Evolutionary conservation across 1,140 invertebrate genomes (phyloP).

Genomic region (Trialeurodes vaporariorum): DNA sequence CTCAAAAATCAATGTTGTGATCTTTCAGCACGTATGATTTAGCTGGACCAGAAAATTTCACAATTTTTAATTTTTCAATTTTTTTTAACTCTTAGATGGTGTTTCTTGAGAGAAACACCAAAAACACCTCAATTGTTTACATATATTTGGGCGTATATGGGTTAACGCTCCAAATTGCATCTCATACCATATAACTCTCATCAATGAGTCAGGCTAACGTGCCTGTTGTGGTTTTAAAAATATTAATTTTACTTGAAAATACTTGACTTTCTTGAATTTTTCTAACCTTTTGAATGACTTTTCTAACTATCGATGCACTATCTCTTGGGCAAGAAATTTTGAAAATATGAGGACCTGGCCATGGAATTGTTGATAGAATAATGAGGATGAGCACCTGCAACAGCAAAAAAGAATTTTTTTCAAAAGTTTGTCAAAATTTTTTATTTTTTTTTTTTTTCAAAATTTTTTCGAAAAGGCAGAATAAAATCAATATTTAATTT

Average conservation of each 20-base stretch:
- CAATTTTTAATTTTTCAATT: no score
- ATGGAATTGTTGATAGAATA: constrained; percentile 68
- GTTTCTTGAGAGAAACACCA: no score
- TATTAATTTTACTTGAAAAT: not conserved
- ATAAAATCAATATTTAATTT: no score
- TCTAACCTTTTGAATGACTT: constrained; percentile 66
- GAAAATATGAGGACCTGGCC: constrained; percentile 72
- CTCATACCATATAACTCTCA: not conserved
- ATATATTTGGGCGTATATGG: not conserved
- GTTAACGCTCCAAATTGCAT: not conserved
- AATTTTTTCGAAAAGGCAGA: no score
- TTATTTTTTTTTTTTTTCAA: no score
- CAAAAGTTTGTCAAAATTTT: no score
- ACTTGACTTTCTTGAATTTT: not conserved
- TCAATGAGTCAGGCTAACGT: not conserved
- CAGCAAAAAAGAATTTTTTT: constrained; percentile 4
- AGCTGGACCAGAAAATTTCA: no score
- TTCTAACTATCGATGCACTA: constrained; percentile 75
- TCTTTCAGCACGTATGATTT: no score
- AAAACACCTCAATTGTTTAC: no score
- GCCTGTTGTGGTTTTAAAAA: not conserved
- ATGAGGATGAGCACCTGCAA: constrained; percentile 60
- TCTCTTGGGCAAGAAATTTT: constrained; percentile 77
- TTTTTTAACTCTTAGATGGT: no score
- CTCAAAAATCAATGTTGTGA: no score